Evolutionary conservation across 2,888 invertebrate genomes (phyloP).

Genomic region (Cosmopolites sordidus): DNA sequence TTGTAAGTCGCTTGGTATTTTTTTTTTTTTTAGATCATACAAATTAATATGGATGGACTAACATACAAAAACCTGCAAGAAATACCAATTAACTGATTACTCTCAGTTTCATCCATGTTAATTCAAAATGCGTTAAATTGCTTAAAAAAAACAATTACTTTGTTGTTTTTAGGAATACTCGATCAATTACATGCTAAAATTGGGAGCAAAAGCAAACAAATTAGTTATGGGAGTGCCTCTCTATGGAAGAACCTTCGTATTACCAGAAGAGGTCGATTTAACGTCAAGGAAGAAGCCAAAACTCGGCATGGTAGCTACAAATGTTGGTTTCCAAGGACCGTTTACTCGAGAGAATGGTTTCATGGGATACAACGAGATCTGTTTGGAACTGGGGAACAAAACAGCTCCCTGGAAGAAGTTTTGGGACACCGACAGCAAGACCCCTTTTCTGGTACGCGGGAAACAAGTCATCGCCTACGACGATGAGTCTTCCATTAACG

Average conservation of each 20-base stretch:
- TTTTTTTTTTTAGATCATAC: background rate
- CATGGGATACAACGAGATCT: conserved; percentile 84
- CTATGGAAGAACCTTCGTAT: conserved; percentile 75
- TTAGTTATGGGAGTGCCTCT: conserved; percentile 77
- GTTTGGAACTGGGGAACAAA: conserved; percentile 57
- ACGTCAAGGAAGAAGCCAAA: conserved; percentile 37
- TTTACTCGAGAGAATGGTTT: conserved; percentile 76
- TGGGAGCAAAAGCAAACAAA: conserved; percentile 73
- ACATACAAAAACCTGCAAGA: too few species aligned
- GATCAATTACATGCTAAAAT: conserved; percentile 66
- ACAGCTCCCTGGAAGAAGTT: conserved; percentile 61
- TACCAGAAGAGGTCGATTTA: conserved; percentile 41
- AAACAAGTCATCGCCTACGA: conserved; percentile 72
- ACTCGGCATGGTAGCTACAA: conserved; percentile 55
- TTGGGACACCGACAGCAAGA: conserved; percentile 67
- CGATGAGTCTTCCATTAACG: conserved; percentile 66
- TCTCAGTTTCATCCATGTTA: too few species aligned
- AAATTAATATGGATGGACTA: too few species aligned
- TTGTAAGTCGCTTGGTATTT: too few species aligned
- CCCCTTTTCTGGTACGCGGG: conserved; percentile 59
- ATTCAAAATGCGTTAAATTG: too few species aligned
- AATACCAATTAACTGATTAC: too few species aligned
- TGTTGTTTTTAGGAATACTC: conserved; percentile 60
- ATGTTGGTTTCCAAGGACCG: conserved; percentile 70
- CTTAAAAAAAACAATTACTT: background rate